Base-by-base conservation (phyloP, 2,888 invertebrate genomes). In the Liodrosophila aerea region DNA sequence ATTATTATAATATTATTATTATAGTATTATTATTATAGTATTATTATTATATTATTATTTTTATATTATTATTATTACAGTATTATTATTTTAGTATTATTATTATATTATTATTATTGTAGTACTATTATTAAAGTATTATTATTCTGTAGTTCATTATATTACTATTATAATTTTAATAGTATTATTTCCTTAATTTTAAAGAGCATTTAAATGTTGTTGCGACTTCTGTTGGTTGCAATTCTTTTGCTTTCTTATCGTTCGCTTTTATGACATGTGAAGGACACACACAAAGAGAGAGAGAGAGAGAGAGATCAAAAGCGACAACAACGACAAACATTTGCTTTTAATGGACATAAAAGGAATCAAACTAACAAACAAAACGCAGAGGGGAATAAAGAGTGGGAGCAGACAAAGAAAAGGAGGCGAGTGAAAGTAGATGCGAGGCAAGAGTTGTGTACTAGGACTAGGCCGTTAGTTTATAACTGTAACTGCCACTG, bases 221-320 rank as follows among this genome's bases (percentile, higher is more conserved):
- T 15, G 29, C 8, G 22, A 16, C 9, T n/a, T 37, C 9, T 4
- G 9, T 34, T 45, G 52, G 30, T 54, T 13, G 41, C 15, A 46
- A 40, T 52, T 54, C 39, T 47, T 40, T 41, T 64, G 29, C 46
- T 33, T 27, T 46, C 13, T 29, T 39, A 29, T 27, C 53, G 53
- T 58, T 47, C 53, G 84, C 59, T 60, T 76, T 73, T 84, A 84
- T 76, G 77, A 66, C 73, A 86, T 64, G 49, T 75, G 76, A 85
- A 84, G 85, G 82, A 76, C 86, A 72, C 54, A 72, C 52, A 53
- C 50, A 54, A 22, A 46, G 11, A 27, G 18, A 39, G 11, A 22
- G 36, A 44, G 13, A 33, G 16, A 16, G 27, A 22, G 15, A 46
- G 30, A 34, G 9, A 15, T 7, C 8, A 29, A 5, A 9, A 16